These are phyloP conservation scores for Flexamia atlantica DNA, from an alignment of 2,888 invertebrate species.

Conservation along the genomic window DNA sequence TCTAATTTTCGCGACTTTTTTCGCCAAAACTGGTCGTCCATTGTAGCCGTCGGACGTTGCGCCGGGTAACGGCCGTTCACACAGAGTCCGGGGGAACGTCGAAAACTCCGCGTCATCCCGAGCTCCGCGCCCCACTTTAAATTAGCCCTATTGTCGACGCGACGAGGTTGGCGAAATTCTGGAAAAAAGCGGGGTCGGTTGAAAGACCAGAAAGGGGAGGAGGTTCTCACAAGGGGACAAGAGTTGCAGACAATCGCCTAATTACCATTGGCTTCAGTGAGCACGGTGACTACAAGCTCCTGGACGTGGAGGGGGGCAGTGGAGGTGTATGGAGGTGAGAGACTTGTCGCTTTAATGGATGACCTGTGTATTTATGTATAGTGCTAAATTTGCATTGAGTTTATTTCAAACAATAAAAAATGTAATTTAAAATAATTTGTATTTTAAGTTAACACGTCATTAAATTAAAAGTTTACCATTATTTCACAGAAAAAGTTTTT, in stretches of 20 bases:
- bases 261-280: constrained; percentile 38
- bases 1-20: constrained; percentile 19
- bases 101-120: constrained; percentile 39
- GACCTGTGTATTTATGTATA: no score
- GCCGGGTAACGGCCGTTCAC: constrained; percentile 36
- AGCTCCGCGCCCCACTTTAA: constrained; percentile 40
- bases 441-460: no score
- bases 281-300: not conserved
- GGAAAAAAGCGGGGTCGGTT: constrained; percentile 29
- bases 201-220: not conserved
- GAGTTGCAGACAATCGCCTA: constrained; percentile 29
- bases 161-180: constrained; percentile 44
- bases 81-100: not conserved
- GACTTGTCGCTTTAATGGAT: no score
- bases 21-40: constrained; percentile 14
- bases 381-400: no score
- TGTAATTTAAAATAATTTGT: no score
- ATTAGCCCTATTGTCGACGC: constrained; percentile 49
- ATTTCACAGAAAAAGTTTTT: no score
- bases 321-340: not conserved
- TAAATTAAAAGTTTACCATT: no score
- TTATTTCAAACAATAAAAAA: no score
- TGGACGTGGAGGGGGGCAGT: not conserved
- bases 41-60: not conserved
- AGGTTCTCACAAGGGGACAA: constrained; percentile 48